A percentile compares a stretch with the other conserved stretches of the same genome.
These are phyloP conservation scores for Agrypnia vestita DNA, from an alignment of 1,140 invertebrate genomes.

Conservation along the genomic window DNA sequence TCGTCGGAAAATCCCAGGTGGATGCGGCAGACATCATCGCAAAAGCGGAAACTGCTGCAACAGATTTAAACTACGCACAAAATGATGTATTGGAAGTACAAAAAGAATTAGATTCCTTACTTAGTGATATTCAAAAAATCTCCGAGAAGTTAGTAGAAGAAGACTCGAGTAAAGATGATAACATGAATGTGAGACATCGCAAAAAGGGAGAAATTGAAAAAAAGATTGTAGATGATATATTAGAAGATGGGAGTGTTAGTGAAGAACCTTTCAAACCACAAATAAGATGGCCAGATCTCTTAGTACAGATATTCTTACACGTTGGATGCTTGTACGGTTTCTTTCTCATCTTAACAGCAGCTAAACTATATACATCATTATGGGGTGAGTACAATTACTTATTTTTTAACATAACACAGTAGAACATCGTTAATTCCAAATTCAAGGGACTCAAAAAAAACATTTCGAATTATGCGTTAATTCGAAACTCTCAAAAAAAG, in stretches of 20 bases:
- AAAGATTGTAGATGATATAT: not conserved
- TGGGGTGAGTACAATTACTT: conserved; percentile 78
- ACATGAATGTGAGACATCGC: conserved; percentile 30
- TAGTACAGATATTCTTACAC: conserved; percentile 80
- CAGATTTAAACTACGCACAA: not conserved
- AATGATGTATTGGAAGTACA: conserved; percentile 18
- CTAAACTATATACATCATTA: conserved; percentile 78
- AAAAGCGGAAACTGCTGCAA: not conserved
- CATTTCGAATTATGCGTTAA: too few relatives aligned
- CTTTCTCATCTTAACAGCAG: conserved; percentile 77
- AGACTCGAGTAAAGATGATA: conserved; percentile 12
- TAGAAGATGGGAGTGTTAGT: conserved; percentile 12
- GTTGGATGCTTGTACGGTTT: conserved; percentile 80
- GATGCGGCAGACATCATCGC: not conserved
- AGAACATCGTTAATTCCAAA: too few relatives aligned
- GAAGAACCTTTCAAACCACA: conserved; percentile 74
- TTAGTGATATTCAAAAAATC: conserved; percentile 24
- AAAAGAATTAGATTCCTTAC: conserved; percentile 27
- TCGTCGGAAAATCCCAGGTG: not conserved
- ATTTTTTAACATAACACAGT: too few relatives aligned
- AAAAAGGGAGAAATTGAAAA: conserved; percentile 9
- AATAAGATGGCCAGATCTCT: conserved; percentile 81
- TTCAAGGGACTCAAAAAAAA: too few relatives aligned
- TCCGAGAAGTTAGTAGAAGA: conserved; percentile 22
- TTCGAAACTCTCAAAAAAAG: too few relatives aligned